Evolutionary conservation across 2,797 vertebrate species (phyloP), one percentile per base, ranked within the genome.

Genomic region (Chrosomus eos): DNA sequence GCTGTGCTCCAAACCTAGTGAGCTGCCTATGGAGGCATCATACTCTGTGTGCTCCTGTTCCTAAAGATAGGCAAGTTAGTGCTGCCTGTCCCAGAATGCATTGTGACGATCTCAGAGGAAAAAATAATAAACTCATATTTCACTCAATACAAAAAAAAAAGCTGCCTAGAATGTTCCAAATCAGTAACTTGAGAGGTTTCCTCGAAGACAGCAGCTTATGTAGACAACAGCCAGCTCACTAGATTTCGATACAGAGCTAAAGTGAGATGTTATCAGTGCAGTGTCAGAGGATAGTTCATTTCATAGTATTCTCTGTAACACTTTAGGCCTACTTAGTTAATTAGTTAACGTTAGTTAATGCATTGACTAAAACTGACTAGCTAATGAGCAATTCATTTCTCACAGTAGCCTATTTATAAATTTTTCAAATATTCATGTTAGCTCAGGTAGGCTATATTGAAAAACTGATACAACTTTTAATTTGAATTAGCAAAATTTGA

Each of bases 231-330:
- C 1, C 26, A 23, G 73, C 31, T n/a, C 21, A 16, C 11, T 75
- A 23, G 73, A 21, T 9, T 36, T 36, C 33, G 11, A 75, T 36
- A 55, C 31, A n/a, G 48, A 55, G 31, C 31, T 53, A 23, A 36
- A 11, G 23, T 53, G 40, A 72, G 72, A 83, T 26, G 3, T 21
- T 81, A 80, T 68, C 48, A 38, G 31, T 74, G 11, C 58, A 45
- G 43, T 16, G 45, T 45, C 45, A 45, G 45, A 10, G 3, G 10
- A 64, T 43, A 40, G 45, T 14, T 19, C 38, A 18, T 23, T 36
- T 68, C 21, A 8, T 68, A 55, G 45, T n/a, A n/a, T n/a, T n/a
- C n/a, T n/a, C 18, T 14, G 31, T 53, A 58, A 48, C 53, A 55
- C 7, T 55, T 68, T 26, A n/a, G n/a, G n/a, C n/a, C n/a, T n/a